Conservation (phyloP, 1,140 invertebrate genomes). For the Homarus americanus region DNA sequence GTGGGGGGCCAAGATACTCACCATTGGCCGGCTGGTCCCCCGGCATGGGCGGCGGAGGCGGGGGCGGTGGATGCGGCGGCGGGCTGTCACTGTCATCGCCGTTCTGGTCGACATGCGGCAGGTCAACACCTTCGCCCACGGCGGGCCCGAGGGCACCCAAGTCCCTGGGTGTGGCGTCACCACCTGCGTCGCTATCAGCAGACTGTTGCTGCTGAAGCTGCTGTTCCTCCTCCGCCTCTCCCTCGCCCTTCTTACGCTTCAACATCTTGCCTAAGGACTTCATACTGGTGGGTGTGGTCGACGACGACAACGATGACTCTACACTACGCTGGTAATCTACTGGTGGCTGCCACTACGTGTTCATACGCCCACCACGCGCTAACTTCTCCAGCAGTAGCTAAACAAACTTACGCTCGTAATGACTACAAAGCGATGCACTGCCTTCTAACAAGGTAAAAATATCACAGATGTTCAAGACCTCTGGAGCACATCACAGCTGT, state of each 20-base stretch:
- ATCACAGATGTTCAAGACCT: conserved; percentile 9
- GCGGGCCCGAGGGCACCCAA: conserved; percentile 47
- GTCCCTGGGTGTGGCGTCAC: conserved; percentile 51
- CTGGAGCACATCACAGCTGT: background rate
- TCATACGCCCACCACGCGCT: background rate
- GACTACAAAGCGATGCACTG: background rate
- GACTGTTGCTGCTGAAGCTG: conserved; percentile 68
- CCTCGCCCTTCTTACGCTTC: conserved; percentile 64
- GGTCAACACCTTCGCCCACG: conserved; percentile 58
- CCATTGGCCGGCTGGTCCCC: conserved; percentile 50
- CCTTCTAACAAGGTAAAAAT: conserved; percentile 7
- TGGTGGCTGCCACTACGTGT: background rate
- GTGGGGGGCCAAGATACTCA: conserved; percentile 30
- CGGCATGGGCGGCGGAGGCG: conserved; percentile 57
- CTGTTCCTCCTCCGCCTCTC: conserved; percentile 62
- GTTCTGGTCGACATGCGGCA: conserved; percentile 64
- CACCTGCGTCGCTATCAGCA: conserved; percentile 59
- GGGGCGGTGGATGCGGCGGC: conserved; percentile 65
- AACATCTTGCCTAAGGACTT: conserved; percentile 71
- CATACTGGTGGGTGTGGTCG: conserved; percentile 32
- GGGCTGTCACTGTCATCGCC: conserved; percentile 64
- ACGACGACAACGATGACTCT: too few species aligned
- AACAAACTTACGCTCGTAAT: background rate
- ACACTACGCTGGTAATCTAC: background rate
- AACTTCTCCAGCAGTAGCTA: conserved; percentile 1